phyloP scores from a whole-genome alignment of 2,113 vertebrate species.

The Okapia johnstoni region DNA sequence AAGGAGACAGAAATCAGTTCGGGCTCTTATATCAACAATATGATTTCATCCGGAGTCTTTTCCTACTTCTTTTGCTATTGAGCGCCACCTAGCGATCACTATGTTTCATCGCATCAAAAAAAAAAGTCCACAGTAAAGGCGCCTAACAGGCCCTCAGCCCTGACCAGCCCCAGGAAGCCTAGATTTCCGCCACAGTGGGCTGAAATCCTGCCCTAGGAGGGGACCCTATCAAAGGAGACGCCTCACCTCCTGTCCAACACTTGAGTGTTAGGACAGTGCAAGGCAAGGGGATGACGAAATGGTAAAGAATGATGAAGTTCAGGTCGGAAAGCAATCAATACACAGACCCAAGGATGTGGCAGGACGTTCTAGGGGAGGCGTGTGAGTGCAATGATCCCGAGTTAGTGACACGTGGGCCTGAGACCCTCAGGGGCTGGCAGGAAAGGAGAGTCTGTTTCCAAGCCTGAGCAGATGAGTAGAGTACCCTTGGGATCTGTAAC shows the following conservation, averaged over 20 bases:
- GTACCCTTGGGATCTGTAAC: neutral
- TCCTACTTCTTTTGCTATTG: constrained; percentile 34
- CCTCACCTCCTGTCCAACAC: neutral
- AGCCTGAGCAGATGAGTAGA: neutral
- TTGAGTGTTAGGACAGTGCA: neutral
- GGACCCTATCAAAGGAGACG: neutral
- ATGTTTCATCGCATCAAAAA: neutral
- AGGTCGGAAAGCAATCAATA: neutral
- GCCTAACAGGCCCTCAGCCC: too few species aligned
- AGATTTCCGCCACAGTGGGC: neutral
- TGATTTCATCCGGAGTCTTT: accelerated
- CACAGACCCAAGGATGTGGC: neutral
- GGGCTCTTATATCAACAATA: neutral
- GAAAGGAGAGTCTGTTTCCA: neutral
- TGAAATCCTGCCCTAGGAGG: neutral
- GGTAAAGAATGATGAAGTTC: neutral
- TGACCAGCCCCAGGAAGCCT: neutral
- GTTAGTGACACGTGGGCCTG: too few species aligned
- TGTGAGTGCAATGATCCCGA: neutral
- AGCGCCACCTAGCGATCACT: constrained; percentile 75
- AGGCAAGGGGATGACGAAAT: neutral
- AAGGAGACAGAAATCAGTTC: neutral
- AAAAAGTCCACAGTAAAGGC: neutral
- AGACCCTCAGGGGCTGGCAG: neutral
- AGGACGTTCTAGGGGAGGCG: accelerated